Base-by-base conservation (phyloP, 2,888 invertebrate genomes). In the Tridacna crocea region DNA sequence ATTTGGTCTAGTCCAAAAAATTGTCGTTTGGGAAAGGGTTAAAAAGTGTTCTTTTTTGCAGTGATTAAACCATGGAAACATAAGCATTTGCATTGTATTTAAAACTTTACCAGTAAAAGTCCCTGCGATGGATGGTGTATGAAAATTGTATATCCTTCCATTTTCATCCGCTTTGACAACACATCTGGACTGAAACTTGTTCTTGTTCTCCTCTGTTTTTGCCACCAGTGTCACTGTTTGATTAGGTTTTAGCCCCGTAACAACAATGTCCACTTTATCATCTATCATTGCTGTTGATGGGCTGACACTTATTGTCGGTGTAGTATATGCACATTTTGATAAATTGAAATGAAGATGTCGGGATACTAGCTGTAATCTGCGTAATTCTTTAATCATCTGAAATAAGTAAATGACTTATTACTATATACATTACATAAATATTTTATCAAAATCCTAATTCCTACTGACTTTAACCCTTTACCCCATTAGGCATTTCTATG, bases 211-310 rank as follows among this genome's bases (percentile, higher is more conserved):
- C 27, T 46, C 55, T 13, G 58, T 47, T 17, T n/a, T 68, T 8
- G 79, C 79, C 24, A 66, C 74, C 12, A 79, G 19, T 17, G 55
- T 74, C 17, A 79, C 74, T 17, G 36, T 66, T 47, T 79, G 74
- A 26, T 79, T 12, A 11, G 79, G 79, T 68, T 26, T 36, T 47
- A 79, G 51, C 17, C 79, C 79, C 0, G 12, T 36, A 0, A 79
- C 65, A 8, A n/a, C 36, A 48, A 79, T 79, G n/a, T 66, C 47
- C 13, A 79, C 72, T 48, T 61, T 72, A 24, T 77, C 58, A 36
- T 77, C 77, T 51, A 77, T 22, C 11, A 77, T 26, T 15, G 72
- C 22, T 4, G 61, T 47, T 6, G 27, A 15, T 11, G 77, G 77
- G 3, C 47, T 72, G 13, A 72, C 47, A 17, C 17, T 15, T 15